Evolutionary conservation across 2,888 invertebrate genomes (phyloP).

Genomic region (Pyrocoelia pectoralis): DNA sequence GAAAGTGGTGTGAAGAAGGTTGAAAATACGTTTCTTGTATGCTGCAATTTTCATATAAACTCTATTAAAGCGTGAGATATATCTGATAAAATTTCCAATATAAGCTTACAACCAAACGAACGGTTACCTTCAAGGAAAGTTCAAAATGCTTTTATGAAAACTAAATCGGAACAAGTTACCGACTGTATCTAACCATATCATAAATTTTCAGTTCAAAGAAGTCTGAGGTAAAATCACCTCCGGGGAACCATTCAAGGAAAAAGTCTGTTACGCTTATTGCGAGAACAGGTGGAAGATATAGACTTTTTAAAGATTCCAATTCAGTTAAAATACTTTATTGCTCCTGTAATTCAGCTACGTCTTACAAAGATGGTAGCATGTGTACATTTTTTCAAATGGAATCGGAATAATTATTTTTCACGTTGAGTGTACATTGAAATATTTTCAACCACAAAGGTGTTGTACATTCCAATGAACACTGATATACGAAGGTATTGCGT

Average conservation of each 20-base stretch:
- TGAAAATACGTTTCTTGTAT: too few species aligned
- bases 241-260: constrained; percentile 34
- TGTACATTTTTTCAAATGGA: constrained; percentile 9
- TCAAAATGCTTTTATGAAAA: constrained; percentile 14
- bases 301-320: constrained; percentile 54
- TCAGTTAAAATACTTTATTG: constrained; percentile 54
- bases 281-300: constrained; percentile 55
- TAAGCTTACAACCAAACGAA: not conserved
- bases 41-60: constrained; percentile 2
- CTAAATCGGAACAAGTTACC: constrained; percentile 34
- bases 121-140: constrained; percentile 3
- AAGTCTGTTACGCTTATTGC: constrained; percentile 39
- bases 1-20: too few species aligned
- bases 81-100: constrained; percentile 9
- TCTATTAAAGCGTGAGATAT: constrained; percentile 1
- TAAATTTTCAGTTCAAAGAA: constrained; percentile 34
- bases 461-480: constrained; percentile 5
- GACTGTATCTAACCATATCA: constrained; percentile 35
- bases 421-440: not conserved
- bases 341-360: constrained; percentile 44
- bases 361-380: constrained; percentile 18
- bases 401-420: constrained; percentile 11
- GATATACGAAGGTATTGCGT: constrained; percentile 20
- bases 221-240: constrained; percentile 40
- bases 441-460: constrained; percentile 13